Evolutionary conservation across 2,113 vertebrate genomes (phyloP).

Genomic region (Oophaga pumilio): DNA sequence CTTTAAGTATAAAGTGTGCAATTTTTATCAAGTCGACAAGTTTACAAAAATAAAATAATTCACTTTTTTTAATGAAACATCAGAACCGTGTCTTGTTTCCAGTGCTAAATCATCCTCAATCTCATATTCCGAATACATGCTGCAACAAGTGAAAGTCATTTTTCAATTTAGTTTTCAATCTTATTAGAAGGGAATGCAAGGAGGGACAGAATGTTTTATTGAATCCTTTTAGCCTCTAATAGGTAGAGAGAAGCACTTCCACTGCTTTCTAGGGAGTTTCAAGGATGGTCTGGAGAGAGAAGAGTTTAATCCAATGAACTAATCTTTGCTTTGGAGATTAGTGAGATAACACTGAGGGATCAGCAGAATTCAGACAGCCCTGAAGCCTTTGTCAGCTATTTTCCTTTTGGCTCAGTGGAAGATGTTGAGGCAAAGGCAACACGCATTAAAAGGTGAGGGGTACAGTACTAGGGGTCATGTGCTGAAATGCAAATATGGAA

Average conservation of each 20-base stretch:
- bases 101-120: conserved; percentile 68
- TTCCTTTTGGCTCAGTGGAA: conserved; percentile 25
- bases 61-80: neutral
- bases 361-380: conserved; percentile 71
- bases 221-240: conserved; percentile 70
- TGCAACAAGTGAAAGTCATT: conserved; percentile 79
- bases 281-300: conserved; percentile 70
- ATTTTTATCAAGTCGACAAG: neutral
- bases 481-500: conserved; percentile 24
- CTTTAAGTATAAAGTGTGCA: neutral
- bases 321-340: conserved; percentile 78
- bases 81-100: conserved; percentile 61
- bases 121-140: conserved; percentile 80
- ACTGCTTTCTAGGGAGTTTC: conserved; percentile 68
- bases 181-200: conserved; percentile 67
- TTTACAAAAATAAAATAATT: conserved; percentile 3
- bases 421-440: conserved; percentile 22
- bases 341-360: conserved; percentile 67
- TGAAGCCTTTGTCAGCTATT: conserved; percentile 43
- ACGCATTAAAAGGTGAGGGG: conserved; percentile 22
- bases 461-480: conserved; percentile 29
- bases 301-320: conserved; percentile 78
- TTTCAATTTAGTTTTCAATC: conserved; percentile 86
- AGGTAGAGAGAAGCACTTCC: conserved; percentile 67
- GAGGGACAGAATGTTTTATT: conserved; percentile 74